Conservation (phyloP, 2,888 invertebrate genomes). For the Pandemis heparana region DNA sequence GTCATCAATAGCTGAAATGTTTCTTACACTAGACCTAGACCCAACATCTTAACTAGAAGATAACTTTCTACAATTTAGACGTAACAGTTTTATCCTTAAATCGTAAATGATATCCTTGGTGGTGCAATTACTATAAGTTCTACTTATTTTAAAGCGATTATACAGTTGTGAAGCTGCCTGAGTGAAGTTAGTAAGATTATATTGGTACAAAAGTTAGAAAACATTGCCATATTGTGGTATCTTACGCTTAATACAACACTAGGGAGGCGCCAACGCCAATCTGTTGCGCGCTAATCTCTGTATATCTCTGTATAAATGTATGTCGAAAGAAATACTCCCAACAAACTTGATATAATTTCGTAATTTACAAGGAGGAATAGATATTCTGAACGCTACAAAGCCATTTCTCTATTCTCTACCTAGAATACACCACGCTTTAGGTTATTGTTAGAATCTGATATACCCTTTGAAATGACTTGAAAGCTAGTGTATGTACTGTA, state of each 20-base stretch:
- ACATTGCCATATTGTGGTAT: not conserved
- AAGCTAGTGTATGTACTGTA: not conserved
- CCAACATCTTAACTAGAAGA: not conserved
- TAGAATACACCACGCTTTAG: not conserved
- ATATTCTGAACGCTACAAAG: not conserved
- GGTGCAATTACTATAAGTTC: not conserved
- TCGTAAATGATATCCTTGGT: not conserved
- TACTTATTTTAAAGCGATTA: not conserved
- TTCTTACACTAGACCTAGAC: slow-evolving; percentile 5
- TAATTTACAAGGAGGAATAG: not conserved
- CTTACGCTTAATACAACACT: not conserved
- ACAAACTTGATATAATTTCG: not conserved
- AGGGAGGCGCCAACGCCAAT: not conserved
- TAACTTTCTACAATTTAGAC: not conserved
- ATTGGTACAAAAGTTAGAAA: not conserved
- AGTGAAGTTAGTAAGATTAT: not conserved
- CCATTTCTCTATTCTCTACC: not conserved
- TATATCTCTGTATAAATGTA: not conserved
- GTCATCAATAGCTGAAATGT: not conserved
- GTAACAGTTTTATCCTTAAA: not conserved
- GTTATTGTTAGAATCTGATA: not conserved
- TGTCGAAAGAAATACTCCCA: not conserved
- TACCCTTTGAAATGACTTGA: not conserved
- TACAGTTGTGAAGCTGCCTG: not conserved
- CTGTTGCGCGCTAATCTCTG: not conserved